phyloP scores from a whole-genome alignment of 1,140 invertebrate genomes.

The Himalopsyche phryganea region DNA sequence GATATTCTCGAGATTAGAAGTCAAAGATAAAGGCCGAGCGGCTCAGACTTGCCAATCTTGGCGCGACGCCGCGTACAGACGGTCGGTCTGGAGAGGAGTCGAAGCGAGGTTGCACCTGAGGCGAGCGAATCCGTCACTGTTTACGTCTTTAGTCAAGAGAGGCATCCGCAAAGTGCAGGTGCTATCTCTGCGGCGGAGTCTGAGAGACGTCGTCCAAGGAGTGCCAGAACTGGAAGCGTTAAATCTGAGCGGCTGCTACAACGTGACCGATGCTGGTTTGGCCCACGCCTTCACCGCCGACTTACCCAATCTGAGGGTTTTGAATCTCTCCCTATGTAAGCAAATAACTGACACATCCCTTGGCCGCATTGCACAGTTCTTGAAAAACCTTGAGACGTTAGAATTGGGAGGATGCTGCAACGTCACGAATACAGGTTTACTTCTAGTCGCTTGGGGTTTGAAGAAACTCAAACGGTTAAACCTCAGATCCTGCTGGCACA shows the following conservation, averaged over 20 bases:
- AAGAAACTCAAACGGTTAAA: slow-evolving; percentile 80
- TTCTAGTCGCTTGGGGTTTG: slow-evolving; percentile 81
- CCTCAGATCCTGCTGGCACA: slow-evolving; percentile 85
- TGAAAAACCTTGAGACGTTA: slow-evolving; percentile 84
- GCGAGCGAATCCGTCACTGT: slow-evolving; percentile 76
- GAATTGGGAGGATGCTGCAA: slow-evolving; percentile 89
- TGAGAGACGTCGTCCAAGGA: slow-evolving; percentile 81
- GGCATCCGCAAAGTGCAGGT: slow-evolving; percentile 88
- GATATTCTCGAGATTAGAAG: slow-evolving; percentile 87
- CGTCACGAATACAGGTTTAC: slow-evolving; percentile 81
- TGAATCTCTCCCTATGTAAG: slow-evolving; percentile 91
- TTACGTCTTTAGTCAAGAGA: slow-evolving; percentile 78
- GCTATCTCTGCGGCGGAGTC: slow-evolving; percentile 76
- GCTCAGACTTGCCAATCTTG: slow-evolving; percentile 87
- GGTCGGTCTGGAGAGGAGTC: slow-evolving; percentile 89
- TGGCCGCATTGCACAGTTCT: slow-evolving; percentile 74
- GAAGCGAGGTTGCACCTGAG: slow-evolving; percentile 86
- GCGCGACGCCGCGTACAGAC: slow-evolving; percentile 87
- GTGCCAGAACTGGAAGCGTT: slow-evolving; percentile 83
- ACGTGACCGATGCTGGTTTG: slow-evolving; percentile 79
- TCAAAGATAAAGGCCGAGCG: slow-evolving; percentile 81
- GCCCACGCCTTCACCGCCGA: slow-evolving; percentile 75
- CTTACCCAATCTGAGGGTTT: slow-evolving; percentile 66
- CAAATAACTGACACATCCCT: slow-evolving; percentile 87
- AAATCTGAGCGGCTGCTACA: slow-evolving; percentile 90